Conservation (phyloP, 2,797 vertebrate species). For the Pseudochirops cupreus region DNA sequence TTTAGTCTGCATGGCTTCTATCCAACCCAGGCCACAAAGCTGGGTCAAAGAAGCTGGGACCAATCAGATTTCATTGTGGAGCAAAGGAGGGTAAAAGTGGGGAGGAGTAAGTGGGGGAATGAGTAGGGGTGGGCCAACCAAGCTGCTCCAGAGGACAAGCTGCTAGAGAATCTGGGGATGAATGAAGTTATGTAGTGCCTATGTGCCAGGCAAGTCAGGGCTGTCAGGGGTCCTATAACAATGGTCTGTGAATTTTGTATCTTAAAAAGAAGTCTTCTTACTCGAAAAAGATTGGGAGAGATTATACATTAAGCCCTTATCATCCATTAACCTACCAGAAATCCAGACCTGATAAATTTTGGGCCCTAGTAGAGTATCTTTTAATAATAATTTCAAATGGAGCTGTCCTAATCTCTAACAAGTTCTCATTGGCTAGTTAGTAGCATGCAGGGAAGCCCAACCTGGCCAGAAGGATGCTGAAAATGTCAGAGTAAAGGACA, state of each 20-base stretch:
- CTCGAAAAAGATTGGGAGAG: not conserved
- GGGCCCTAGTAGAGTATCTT: not conserved
- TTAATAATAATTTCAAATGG: not conserved
- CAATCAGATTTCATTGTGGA: no score
- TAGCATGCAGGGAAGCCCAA: not conserved
- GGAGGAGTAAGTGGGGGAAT: no score
- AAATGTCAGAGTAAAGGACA: not conserved
- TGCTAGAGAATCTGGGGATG: not conserved
- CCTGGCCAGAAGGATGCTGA: not conserved
- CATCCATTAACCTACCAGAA: not conserved
- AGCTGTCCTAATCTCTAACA: not conserved
- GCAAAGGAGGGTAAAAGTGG: rapidly evolving
- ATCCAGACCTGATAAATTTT: slow-evolving; percentile 32
- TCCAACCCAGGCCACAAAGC: not conserved
- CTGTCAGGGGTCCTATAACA: not conserved
- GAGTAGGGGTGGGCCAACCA: not conserved
- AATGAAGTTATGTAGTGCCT: not conserved
- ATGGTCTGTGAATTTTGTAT: not conserved
- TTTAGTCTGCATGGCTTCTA: not conserved
- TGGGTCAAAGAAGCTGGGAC: not conserved
- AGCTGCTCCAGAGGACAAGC: not conserved
- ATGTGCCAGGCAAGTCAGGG: not conserved
- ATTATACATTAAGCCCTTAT: not conserved
- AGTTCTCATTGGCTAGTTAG: not conserved
- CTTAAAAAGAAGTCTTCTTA: not conserved